Evolutionary conservation across 2,888 invertebrate species (phyloP).

Genomic region (Itoplectis maculator): DNA sequence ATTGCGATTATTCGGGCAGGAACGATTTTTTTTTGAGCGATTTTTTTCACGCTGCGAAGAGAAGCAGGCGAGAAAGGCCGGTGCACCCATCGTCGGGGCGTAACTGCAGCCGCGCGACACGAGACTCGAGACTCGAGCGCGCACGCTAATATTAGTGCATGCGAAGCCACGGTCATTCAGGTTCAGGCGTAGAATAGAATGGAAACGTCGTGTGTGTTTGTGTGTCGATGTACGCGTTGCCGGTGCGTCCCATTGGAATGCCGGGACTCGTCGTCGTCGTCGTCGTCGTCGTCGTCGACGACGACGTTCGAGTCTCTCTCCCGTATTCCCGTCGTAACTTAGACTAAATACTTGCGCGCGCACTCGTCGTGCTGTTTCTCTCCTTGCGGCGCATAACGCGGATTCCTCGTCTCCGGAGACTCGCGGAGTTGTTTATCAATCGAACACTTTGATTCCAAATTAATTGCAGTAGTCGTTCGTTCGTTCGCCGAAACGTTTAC

Average conservation of each 20-base stretch:
- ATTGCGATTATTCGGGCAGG: not conserved
- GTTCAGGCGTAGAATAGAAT: constrained; percentile 75
- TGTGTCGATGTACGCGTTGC: constrained; percentile 19
- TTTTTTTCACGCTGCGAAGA: not conserved
- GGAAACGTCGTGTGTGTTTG: constrained; percentile 48
- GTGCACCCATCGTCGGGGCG: constrained; percentile 26
- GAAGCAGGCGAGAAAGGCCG: constrained; percentile 19
- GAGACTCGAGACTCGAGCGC: no score
- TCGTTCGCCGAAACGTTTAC: not conserved
- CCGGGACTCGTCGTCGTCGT: constrained; percentile 42
- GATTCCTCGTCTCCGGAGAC: not conserved
- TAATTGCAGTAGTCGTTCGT: no score
- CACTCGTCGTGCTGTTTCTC: not conserved
- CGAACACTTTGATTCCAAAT: not conserved
- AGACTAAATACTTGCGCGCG: constrained; percentile 20
- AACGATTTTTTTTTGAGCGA: not conserved
- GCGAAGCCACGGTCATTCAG: constrained; percentile 78
- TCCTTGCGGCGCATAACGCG: not conserved
- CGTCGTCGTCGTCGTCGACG: no score
- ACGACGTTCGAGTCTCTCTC: constrained; percentile 31
- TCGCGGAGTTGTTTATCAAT: not conserved
- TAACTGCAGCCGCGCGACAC: constrained; percentile 37
- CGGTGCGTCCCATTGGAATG: constrained; percentile 40
- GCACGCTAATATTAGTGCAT: constrained; percentile 76
- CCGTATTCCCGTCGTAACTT: constrained; percentile 8